phyloP scores from a whole-genome alignment of 1,140 invertebrate species.

The Triops longicaudatus region DNA sequence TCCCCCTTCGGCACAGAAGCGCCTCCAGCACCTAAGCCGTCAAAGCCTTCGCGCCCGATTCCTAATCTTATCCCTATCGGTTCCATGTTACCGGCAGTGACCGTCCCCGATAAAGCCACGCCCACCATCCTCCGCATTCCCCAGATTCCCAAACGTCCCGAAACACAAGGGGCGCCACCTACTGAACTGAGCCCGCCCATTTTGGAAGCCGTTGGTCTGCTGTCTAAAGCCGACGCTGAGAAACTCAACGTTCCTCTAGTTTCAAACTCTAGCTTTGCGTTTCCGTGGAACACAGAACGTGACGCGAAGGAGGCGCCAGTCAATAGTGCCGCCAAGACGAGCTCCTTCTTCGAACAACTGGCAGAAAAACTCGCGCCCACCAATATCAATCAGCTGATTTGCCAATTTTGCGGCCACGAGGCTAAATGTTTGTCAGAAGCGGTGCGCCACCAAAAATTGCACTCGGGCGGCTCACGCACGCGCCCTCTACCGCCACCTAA shows the following conservation, averaged over 20 bases:
- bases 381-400: constrained; percentile 46
- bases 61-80: constrained; percentile 60
- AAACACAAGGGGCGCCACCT: background rate
- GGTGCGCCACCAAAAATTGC: constrained; percentile 60
- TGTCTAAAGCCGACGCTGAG: constrained; percentile 14
- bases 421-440: constrained; percentile 74
- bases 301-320: background rate
- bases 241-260: background rate
- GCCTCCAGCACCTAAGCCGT: constrained; percentile 2
- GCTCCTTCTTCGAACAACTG: constrained; percentile 70
- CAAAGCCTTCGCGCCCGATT: constrained; percentile 48
- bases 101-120: background rate
- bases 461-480: constrained; percentile 39
- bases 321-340: constrained; percentile 48
- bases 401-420: constrained; percentile 62
- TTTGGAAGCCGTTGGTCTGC: constrained; percentile 24
- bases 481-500: constrained; percentile 40
- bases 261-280: background rate
- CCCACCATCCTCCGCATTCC: constrained; percentile 26
- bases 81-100: background rate
- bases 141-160: constrained; percentile 22
- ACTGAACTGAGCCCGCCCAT: constrained; percentile 10
- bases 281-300: background rate
- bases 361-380: constrained; percentile 58
- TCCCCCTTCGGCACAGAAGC: constrained; percentile 34